Percentiles rank a stretch among this genome's conserved stretches.
These are phyloP conservation scores for Lipophrys pholis DNA, from an alignment of 2,113 vertebrate genomes.

Conservation along the genomic window DNA sequence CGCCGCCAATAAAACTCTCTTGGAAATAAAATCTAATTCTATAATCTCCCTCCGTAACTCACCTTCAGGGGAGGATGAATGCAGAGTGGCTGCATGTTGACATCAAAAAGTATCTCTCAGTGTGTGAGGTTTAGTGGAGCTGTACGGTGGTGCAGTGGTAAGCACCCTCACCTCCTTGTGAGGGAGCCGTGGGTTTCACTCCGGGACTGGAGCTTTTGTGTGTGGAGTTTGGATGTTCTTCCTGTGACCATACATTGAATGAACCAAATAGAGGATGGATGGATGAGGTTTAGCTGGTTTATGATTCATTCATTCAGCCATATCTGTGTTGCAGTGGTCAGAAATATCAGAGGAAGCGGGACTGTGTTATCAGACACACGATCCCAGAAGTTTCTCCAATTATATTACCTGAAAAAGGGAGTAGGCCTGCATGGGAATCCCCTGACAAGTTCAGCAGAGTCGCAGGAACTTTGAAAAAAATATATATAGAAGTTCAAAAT, in stretches of 20 bases:
- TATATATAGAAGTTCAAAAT: slow-evolving; percentile 46
- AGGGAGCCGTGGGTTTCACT: too few relatives aligned
- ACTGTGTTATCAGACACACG: slow-evolving; percentile 51
- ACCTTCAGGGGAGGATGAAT: neutral
- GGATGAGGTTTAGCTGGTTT: neutral
- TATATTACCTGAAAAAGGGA: slow-evolving; percentile 65
- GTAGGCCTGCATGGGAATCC: slow-evolving; percentile 77
- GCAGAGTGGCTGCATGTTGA: neutral
- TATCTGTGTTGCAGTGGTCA: slow-evolving; percentile 29
- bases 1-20: slow-evolving; percentile 29
- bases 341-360: slow-evolving; percentile 40
- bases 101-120: slow-evolving; percentile 9
- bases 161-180: too few relatives aligned
- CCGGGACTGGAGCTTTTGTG: too few relatives aligned
- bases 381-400: slow-evolving; percentile 65
- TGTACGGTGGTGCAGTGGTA: too few relatives aligned
- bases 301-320: slow-evolving; percentile 16
- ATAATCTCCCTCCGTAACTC: slow-evolving; percentile 37
- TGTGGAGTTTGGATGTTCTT: too few relatives aligned
- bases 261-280: too few relatives aligned
- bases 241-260: too few relatives aligned
- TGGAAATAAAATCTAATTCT: slow-evolving; percentile 42
- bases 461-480: slow-evolving; percentile 11
- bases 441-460: slow-evolving; percentile 52
- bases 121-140: neutral